These are phyloP conservation scores for Epinephelus cyanopodus DNA, from an alignment of 2,113 vertebrate species.

Conservation along the genomic window DNA sequence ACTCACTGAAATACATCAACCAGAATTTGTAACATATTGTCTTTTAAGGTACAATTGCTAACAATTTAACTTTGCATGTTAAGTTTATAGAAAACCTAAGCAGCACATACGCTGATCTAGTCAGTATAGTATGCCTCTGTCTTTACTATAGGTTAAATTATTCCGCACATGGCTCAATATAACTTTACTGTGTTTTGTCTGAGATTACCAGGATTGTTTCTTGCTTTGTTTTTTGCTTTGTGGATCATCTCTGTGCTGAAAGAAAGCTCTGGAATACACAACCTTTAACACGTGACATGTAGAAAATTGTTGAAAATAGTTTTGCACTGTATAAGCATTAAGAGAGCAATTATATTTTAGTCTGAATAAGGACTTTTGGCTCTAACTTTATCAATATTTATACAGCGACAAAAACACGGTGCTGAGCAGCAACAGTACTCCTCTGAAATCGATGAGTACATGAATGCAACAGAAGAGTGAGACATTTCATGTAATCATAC, in stretches of 20 bases:
- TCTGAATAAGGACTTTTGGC: not conserved
- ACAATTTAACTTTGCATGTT: not conserved
- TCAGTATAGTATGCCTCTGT: not conserved
- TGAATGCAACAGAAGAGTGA: slow-evolving; percentile 6
- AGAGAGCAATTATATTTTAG: not conserved
- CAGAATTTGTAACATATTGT: not conserved
- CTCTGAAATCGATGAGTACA: slow-evolving; percentile 9
- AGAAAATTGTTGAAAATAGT: not conserved
- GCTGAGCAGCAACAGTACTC: not conserved
- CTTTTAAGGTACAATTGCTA: not conserved
- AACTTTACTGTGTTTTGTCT: not conserved
- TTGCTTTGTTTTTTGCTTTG: not conserved
- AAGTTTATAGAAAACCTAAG: not conserved
- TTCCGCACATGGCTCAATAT: not conserved
- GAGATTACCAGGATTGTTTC: not conserved
- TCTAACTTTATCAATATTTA: slow-evolving; percentile 1
- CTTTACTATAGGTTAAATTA: not conserved
- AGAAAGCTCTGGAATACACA: not conserved
- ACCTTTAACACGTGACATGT: not conserved
- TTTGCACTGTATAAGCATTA: not conserved
- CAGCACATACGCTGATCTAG: not conserved
- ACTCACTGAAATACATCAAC: not conserved
- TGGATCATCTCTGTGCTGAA: not conserved
- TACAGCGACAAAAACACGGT: not conserved
- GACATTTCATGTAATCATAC: not conserved